phyloP scores from a whole-genome alignment of 2,888 invertebrate genomes.

The Eristalis intricaria region DNA sequence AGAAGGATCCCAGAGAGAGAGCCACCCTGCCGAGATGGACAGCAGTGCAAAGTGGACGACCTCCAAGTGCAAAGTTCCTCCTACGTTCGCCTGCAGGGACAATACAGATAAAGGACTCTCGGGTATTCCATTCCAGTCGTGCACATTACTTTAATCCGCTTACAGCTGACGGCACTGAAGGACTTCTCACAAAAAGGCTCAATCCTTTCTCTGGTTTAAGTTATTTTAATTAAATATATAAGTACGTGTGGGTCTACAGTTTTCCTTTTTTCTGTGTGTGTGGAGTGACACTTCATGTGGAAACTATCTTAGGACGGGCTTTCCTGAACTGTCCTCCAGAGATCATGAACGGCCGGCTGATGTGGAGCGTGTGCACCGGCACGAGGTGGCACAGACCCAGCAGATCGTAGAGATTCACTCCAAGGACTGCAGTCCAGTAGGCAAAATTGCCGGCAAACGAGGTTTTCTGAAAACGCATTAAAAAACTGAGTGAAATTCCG shows the following conservation, averaged over 20 bases:
- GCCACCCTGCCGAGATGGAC: background rate
- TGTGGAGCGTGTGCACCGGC: slow-evolving; percentile 74
- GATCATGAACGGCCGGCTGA: slow-evolving; percentile 73
- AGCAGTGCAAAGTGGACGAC: slow-evolving; percentile 30
- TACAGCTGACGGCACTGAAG: slow-evolving; percentile 25
- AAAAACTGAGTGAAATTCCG: background rate
- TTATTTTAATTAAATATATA: slow-evolving; percentile 68
- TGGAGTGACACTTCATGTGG: slow-evolving; percentile 14
- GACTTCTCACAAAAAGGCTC: slow-evolving; percentile 39
- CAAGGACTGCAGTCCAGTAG: slow-evolving; percentile 74
- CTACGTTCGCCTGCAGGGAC: slow-evolving; percentile 4
- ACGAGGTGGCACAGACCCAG: slow-evolving; percentile 74
- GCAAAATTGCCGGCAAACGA: slow-evolving; percentile 17
- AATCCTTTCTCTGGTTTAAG: slow-evolving; percentile 55
- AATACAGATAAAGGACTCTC: slow-evolving; percentile 49
- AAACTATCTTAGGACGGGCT: slow-evolving; percentile 43
- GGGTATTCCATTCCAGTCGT: slow-evolving; percentile 26
- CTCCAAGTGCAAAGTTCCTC: slow-evolving; percentile 63
- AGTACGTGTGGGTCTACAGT: background rate
- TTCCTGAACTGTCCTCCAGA: slow-evolving; percentile 61
- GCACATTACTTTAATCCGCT: slow-evolving; percentile 66
- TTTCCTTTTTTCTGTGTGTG: slow-evolving; percentile 5
- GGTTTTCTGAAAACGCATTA: slow-evolving; percentile 18
- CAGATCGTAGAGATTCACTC: slow-evolving; percentile 74
- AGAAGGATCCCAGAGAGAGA: slow-evolving; percentile 33